These are phyloP conservation scores for Coregonus suidteri DNA, from an alignment of 2,797 vertebrate genomes.

Conservation along the genomic window DNA sequence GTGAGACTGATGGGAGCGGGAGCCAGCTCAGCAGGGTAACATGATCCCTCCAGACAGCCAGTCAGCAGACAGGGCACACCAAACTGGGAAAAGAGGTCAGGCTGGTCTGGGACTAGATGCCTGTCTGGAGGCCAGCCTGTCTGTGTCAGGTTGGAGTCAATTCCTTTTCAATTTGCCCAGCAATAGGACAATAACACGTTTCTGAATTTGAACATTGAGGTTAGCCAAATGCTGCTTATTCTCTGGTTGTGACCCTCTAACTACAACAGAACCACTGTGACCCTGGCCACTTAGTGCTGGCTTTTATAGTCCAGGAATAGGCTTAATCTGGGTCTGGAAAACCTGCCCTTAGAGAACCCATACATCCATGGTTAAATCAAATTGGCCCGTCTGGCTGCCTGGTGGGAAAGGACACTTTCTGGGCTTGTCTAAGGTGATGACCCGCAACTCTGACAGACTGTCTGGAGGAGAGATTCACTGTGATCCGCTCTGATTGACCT, in stretches of 20 bases:
- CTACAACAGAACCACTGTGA: not conserved
- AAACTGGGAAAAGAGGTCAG: conserved; percentile 73
- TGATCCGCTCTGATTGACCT: not conserved
- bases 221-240: not conserved
- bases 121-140: not conserved
- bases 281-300: not conserved
- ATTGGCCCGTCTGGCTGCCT: not conserved
- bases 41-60: conserved; percentile 68
- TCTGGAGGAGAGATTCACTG: not conserved
- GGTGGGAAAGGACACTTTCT: not conserved
- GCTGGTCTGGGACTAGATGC: not conserved
- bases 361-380: not conserved
- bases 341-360: not conserved
- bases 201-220: not conserved
- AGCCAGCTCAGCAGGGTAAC: conserved; percentile 52
- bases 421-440: not conserved
- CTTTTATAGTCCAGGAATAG: not conserved
- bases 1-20: conserved; percentile 16
- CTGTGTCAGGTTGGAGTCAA: not conserved
- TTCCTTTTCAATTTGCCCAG: not conserved
- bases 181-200: not conserved
- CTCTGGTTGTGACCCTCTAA: not conserved
- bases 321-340: not conserved
- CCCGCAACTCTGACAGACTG: not conserved
- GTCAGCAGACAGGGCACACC: conserved; percentile 66